A percentile compares a stretch with the other conserved stretches of the same genome.
phyloP scores from a whole-genome alignment of 2,113 vertebrate genomes.

The Anarrhichthys ocellatus region DNA sequence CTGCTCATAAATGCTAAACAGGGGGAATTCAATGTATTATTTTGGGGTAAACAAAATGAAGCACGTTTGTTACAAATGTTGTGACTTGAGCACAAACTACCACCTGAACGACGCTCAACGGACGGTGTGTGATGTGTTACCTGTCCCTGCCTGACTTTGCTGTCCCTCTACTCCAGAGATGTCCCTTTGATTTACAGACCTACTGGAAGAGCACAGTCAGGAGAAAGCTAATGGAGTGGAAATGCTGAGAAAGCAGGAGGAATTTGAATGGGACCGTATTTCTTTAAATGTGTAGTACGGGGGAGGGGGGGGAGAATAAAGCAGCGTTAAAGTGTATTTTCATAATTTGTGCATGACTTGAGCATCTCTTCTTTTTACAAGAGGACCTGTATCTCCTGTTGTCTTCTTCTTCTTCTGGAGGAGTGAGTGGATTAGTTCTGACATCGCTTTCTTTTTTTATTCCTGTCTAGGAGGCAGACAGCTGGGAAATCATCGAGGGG shows the following conservation, averaged over 20 bases:
- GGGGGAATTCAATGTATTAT: neutral
- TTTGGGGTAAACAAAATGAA: neutral
- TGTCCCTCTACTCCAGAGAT: conserved; percentile 40
- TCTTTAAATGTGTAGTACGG: conserved; percentile 41
- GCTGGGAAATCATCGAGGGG: conserved; percentile 99
- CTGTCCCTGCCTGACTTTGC: conserved; percentile 56
- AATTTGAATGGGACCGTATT: conserved; percentile 54
- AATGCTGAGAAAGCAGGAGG: conserved; percentile 69
- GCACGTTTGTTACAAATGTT: no score
- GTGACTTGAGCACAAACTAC: neutral
- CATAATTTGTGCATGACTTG: neutral
- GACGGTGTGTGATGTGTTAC: conserved; percentile 33
- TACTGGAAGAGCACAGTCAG: conserved; percentile 68
- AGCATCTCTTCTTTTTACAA: conserved; percentile 26
- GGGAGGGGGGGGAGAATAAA: conserved; percentile 14
- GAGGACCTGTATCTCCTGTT: neutral
- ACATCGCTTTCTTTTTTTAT: conserved; percentile 27
- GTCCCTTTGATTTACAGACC: conserved; percentile 72
- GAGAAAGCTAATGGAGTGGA: conserved; percentile 71
- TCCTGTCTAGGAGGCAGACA: conserved; percentile 91
- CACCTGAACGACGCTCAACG: neutral
- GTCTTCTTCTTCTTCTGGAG: conserved; percentile 4
- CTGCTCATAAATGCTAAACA: neutral
- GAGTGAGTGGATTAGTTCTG: conserved; percentile 39
- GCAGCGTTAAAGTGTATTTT: conserved; percentile 32